Conservation (phyloP, 2,113 vertebrate species). For the Pedetes capensis region DNA sequence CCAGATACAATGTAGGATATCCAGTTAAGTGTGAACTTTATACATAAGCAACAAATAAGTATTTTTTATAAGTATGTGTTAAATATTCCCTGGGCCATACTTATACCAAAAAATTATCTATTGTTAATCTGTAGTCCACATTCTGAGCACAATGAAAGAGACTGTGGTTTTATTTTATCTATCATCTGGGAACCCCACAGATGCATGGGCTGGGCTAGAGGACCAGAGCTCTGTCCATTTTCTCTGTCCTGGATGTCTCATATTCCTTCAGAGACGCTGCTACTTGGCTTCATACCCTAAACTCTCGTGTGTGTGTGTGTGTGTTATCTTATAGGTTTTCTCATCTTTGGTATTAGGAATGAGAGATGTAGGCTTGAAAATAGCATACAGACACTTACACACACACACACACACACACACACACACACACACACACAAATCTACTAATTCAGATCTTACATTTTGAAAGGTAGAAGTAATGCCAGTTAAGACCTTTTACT, state of each 20-base stretch:
- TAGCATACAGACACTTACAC: neutral
- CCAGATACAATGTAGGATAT: neutral
- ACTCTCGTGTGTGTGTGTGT: neutral
- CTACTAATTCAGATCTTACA: neutral
- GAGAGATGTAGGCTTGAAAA: neutral
- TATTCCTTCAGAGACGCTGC: neutral
- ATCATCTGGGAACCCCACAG: neutral
- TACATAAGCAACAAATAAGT: neutral
- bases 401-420: neutral
- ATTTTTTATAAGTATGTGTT: neutral
- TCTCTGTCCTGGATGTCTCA: neutral
- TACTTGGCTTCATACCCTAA: neutral
- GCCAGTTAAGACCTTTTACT: neutral
- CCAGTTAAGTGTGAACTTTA: neutral
- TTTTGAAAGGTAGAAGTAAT: neutral
- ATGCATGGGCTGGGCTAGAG: neutral
- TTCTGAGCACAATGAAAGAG: neutral
- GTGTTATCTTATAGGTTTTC: neutral
- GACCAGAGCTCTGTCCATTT: neutral
- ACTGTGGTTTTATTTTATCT: conserved; percentile 9
- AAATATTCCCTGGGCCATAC: neutral
- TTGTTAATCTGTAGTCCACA: neutral
- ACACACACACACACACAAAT: no score
- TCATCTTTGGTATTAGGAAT: neutral
- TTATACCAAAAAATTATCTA: neutral